A percentile compares a stretch with the other conserved stretches of the same genome.
phyloP scores from a whole-genome alignment of 2,113 vertebrate genomes.

The Chaetura pelagica region DNA sequence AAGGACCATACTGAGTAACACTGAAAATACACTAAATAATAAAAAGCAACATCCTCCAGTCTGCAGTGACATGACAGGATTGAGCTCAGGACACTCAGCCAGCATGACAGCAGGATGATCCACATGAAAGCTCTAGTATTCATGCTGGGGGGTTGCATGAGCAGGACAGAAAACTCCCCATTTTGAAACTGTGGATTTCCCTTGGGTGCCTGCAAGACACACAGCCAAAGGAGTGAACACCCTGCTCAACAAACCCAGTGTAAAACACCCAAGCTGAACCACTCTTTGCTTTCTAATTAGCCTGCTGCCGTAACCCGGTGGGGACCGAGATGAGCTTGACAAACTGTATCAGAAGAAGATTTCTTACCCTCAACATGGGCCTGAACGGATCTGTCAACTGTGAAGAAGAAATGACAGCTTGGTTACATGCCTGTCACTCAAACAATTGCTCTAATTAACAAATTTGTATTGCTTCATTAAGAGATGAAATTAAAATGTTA shows the following conservation, averaged over 20 bases:
- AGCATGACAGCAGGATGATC: fast-evolving
- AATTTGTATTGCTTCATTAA: constrained; percentile 84
- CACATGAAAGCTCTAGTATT: neutral
- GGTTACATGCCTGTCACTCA: constrained; percentile 88
- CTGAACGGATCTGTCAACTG: constrained; percentile 98
- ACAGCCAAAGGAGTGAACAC: neutral
- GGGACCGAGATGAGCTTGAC: constrained; percentile 53
- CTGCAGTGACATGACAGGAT: neutral
- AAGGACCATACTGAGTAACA: neutral
- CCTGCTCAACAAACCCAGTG: neutral
- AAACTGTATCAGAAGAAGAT: constrained; percentile 67
- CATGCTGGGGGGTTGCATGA: neutral
- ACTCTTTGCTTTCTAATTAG: neutral
- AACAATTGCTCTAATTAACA: constrained; percentile 85
- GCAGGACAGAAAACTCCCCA: neutral
- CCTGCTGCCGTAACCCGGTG: constrained; percentile 41
- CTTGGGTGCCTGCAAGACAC: neutral
- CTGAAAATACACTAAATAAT: neutral
- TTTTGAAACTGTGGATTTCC: neutral
- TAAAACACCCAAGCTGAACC: neutral
- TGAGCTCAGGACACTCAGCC: neutral
- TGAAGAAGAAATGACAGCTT: constrained; percentile 83
- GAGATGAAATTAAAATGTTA: constrained; percentile 85
- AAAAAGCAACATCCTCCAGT: neutral
- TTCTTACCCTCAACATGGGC: constrained; percentile 96